phyloP scores from a whole-genome alignment of 2,888 invertebrate genomes.

The Stramonita haemastoma region DNA sequence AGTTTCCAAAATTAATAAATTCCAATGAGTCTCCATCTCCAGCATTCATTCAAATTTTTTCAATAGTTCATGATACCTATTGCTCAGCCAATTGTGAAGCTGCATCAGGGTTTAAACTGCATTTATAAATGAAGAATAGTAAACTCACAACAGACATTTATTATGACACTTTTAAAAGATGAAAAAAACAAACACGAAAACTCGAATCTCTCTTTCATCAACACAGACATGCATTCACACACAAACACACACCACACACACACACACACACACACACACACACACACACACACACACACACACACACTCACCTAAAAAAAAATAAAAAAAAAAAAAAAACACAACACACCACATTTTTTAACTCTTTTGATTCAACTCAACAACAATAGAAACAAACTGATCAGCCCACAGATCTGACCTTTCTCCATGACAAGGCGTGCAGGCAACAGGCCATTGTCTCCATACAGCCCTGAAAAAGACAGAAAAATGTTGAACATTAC shows the following conservation, averaged over 20 bases:
- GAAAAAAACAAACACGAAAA: neutral
- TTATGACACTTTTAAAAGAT: no score
- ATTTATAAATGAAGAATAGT: no score
- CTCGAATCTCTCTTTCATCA: no score
- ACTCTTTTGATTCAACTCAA: neutral
- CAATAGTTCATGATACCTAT: no score
- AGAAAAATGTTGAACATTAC: neutral
- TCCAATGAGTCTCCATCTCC: no score
- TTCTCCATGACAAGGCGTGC: slow-evolving; percentile 77
- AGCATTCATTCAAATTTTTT: no score
- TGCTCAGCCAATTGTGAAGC: no score
- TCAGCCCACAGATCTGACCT: slow-evolving; percentile 56
- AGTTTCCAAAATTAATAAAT: no score
- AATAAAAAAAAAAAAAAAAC: neutral
- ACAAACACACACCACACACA: neutral
- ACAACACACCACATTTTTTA: neutral
- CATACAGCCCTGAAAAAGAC: slow-evolving; percentile 83
- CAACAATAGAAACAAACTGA: no score
- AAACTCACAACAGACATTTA: no score
- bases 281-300: neutral
- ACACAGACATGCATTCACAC: neutral
- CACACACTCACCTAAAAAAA: neutral
- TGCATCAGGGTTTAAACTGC: no score
- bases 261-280: neutral
- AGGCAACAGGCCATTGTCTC: slow-evolving; percentile 86